Evolutionary conservation across 2,797 vertebrate species (phyloP), one percentile per base, ranked within the genome.

Genomic region (Micrastur ruficollis): DNA sequence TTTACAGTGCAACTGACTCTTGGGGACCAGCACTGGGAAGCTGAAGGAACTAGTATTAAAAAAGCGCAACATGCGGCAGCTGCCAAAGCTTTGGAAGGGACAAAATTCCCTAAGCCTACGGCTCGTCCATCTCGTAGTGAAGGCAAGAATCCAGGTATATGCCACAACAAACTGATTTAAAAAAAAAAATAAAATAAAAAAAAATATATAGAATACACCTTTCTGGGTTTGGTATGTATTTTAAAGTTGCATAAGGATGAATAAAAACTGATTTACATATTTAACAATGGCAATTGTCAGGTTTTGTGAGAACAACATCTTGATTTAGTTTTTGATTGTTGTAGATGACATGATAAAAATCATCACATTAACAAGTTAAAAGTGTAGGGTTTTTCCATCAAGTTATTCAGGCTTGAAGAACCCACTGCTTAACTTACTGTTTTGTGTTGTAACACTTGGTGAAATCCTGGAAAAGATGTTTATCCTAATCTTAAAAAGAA

Each of bases 11-110:
- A 99, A 93, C 98, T 99, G 96, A 98, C 98, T 67, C 98, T 99
- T 96, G 99, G 99, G 96, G 99, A 99, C 98, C 99, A 99, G 98
- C 98, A 99, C 74, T 99, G 99, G 99, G 99, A 99, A 97, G 99
- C 99, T 90, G 99, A 99, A 98, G 99, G 99, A 98, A 99, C 98
- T 97, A 99, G 99, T 98, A 99, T 99, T 97, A 99, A 99, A 98
- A 99, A 99, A 98, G 99, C 99, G 52, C 99, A 99, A 98, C 99
- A 99, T 79, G 98, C 99, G 7, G 99, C 99, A 95, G 99, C 99
- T 98, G 98, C 98, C 87, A 99, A 98, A 96, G 99, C 99, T 98
- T 98, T 99, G 90, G 97, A 98, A 95, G 99, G 99, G 97, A 99
- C 99, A 27, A 98, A 98, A 61, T 99, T 99, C 97, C 99, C 99